Evolutionary conservation across 2,797 vertebrate genomes (phyloP).

Genomic region (Premnoplex brunnescens): DNA sequence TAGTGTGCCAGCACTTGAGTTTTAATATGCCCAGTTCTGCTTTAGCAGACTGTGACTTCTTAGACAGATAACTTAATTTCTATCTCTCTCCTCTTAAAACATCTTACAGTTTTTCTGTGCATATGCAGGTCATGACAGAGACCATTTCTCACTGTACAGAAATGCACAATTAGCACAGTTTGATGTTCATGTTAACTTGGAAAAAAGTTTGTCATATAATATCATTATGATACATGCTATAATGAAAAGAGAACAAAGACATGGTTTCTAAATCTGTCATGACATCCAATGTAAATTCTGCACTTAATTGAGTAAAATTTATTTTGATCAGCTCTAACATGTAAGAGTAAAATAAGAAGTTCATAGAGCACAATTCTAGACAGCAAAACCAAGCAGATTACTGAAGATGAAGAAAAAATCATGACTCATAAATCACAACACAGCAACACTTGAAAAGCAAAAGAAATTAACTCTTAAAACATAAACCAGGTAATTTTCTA

Average conservation of each 20-base stretch:
- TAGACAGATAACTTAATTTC: neutral
- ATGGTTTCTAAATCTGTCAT: neutral
- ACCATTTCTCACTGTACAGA: neutral
- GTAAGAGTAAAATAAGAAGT: neutral
- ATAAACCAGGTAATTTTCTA: constrained; percentile 2
- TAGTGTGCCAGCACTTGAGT: neutral
- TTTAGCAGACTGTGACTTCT: neutral
- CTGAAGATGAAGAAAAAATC: neutral
- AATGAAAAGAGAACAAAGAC: neutral
- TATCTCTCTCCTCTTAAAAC: neutral
- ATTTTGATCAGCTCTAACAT: neutral
- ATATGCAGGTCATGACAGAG: neutral
- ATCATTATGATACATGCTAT: neutral
- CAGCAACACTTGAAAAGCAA: neutral
- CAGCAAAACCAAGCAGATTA: neutral
- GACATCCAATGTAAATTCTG: neutral
- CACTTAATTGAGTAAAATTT: neutral
- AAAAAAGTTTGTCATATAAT: neutral
- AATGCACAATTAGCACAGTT: neutral
- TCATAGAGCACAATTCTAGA: neutral
- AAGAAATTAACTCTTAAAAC: neutral
- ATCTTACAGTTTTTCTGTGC: neutral
- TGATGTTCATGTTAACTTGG: neutral
- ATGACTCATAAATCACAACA: neutral
- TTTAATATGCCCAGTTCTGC: neutral